phyloP scores from a whole-genome alignment of 1,140 invertebrate species.

The Drosophila serrata region DNA sequence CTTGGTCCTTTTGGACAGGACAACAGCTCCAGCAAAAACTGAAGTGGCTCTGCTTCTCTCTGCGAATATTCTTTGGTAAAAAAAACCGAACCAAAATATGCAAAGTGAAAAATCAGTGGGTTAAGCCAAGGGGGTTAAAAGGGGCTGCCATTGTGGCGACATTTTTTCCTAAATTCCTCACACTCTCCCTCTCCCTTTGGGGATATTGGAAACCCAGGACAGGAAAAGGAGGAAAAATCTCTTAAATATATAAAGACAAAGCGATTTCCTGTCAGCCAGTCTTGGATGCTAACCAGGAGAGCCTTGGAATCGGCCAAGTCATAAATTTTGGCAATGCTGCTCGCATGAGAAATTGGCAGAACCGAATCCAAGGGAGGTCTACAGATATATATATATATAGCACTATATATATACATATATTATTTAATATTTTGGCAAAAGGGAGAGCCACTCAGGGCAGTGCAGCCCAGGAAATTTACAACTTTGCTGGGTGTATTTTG shows the following conservation, averaged over 20 bases:
- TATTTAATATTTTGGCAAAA: slow-evolving; percentile 9
- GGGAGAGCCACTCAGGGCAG: slow-evolving; percentile 62
- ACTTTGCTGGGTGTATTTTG: slow-evolving; percentile 5
- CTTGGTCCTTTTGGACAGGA: slow-evolving; percentile 3
- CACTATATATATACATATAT: not conserved
- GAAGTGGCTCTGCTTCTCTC: slow-evolving; percentile 66
- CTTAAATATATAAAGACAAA: slow-evolving; percentile 53
- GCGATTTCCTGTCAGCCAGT: slow-evolving; percentile 39
- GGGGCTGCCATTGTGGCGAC: slow-evolving; percentile 61
- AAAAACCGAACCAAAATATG: slow-evolving; percentile 66
- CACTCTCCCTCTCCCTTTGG: not conserved
- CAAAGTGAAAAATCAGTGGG: slow-evolving; percentile 34
- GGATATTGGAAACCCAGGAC: not conserved
- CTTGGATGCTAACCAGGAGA: slow-evolving; percentile 50
- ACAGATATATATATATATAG: not conserved
- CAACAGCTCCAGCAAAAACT: slow-evolving; percentile 18
- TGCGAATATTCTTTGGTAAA: slow-evolving; percentile 76
- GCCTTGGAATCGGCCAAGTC: slow-evolving; percentile 31
- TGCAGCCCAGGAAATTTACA: slow-evolving; percentile 66
- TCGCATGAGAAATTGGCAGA: slow-evolving; percentile 67
- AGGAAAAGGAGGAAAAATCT: slow-evolving; percentile 3
- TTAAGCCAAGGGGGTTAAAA: not conserved
- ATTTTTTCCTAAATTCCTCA: slow-evolving; percentile 59
- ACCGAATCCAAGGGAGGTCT: not conserved
- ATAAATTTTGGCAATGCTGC: slow-evolving; percentile 54